Base-by-base conservation (phyloP, 2,888 invertebrate species). In the Megaustenia siamemsis region DNA sequence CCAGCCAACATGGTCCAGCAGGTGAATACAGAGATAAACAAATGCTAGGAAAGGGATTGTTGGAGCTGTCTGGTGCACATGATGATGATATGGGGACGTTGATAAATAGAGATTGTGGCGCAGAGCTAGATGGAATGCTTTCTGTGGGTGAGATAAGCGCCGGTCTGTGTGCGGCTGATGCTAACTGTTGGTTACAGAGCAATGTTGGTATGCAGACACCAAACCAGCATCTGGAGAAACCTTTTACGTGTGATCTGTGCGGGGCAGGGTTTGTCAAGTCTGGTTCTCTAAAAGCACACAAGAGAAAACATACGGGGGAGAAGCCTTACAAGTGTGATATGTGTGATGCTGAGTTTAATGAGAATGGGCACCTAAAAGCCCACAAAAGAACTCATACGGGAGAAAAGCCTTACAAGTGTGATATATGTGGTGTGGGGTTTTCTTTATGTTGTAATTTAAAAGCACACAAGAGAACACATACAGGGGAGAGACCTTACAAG, bases 371-470 rank as follows among this genome's bases (percentile, higher is more conserved):
- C 18, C 35, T 66, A 8, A 32, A 35, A 12, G 28, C n/a, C 18
- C 66, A 66, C 35, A 66, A 66, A 35, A 66, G n/a, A 66, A 35
- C 35, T 8, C 32, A 86, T 80, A 83, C 83, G 6, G 86, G 86
- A n/a, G 75, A 86, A 40, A 83, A 63, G 24, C 86, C 86, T 1
- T 71, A 24, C 53, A 49, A 63, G n/a, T 85, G 78, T 75, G 75
- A 71, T 0, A 56, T 69, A n/a, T 66, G 66, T 66, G 53, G 24
- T 53, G 53, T 53, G 53, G 21, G 24, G 15, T 53, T 53, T 18
- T 21, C 53, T 3, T 24, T 15, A 4, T 4, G 15, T 21, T 15
- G 53, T 53, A 15, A 53, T 18, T 24, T 53, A 3, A 53, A 53
- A 53, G 53, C 15, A 18, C 53, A 53, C 24, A 53, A 15, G 24